phyloP scores from a whole-genome alignment of 2,888 invertebrate species.

The Pogonocherus hispidulus region DNA sequence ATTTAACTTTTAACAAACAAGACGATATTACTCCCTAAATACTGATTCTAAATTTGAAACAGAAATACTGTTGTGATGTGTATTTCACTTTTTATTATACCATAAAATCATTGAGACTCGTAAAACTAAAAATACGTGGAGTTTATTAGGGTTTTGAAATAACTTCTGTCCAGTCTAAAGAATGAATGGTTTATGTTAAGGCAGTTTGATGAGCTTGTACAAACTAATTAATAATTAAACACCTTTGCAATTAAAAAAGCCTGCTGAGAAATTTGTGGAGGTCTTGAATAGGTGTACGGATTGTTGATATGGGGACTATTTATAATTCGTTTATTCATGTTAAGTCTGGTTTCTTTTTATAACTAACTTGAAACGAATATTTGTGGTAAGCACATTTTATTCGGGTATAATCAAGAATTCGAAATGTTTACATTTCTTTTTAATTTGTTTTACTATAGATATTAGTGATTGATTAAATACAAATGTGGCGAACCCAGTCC shows the following conservation, averaged over 20 bases:
- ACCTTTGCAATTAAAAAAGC: too few species aligned
- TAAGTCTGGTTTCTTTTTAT: not conserved
- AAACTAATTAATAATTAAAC: not conserved
- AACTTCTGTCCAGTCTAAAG: not conserved
- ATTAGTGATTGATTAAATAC: too few species aligned
- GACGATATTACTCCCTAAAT: not conserved
- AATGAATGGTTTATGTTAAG: not conserved
- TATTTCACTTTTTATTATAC: not conserved
- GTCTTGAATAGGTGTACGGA: too few species aligned
- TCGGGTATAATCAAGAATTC: too few species aligned
- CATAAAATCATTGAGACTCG: not conserved
- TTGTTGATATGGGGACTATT: too few species aligned
- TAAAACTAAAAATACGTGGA: not conserved
- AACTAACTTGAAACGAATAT: not conserved
- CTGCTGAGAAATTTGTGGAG: too few species aligned
- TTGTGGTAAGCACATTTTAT: not conserved
- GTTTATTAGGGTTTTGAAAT: not conserved
- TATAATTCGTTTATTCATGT: too few species aligned
- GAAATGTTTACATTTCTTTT: too few species aligned
- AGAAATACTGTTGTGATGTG: constrained; percentile 3
- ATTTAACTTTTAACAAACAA: too few species aligned
- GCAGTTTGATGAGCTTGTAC: not conserved
- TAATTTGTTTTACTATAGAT: too few species aligned
- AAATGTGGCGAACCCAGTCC: too few species aligned
- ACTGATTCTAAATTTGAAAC: not conserved